These are phyloP conservation scores for Lepidothrix coronata DNA, from an alignment of 2,113 vertebrate species.

Conservation along the genomic window DNA sequence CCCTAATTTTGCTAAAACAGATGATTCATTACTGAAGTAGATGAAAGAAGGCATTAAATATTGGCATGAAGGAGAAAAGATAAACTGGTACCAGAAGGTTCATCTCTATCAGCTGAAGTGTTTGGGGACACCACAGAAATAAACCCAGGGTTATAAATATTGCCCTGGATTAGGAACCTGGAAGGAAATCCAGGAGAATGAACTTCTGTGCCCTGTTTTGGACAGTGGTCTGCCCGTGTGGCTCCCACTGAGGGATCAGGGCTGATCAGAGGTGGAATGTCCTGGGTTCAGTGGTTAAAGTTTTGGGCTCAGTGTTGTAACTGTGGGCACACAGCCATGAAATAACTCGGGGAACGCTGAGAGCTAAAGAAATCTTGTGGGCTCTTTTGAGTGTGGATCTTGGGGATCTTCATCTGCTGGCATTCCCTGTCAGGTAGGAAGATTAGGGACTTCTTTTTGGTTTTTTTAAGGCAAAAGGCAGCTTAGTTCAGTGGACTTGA, in stretches of 20 bases:
- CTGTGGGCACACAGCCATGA: background rate
- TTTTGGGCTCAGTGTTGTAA: background rate
- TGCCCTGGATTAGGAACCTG: background rate
- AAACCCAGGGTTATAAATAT: background rate
- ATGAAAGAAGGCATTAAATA: slow-evolving; percentile 43
- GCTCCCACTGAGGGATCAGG: background rate
- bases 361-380: background rate
- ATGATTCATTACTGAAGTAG: slow-evolving; percentile 29
- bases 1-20: slow-evolving; percentile 22
- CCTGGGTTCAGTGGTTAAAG: background rate
- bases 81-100: slow-evolving; percentile 9
- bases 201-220: background rate
- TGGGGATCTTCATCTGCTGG: background rate
- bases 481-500: background rate
- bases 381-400: background rate
- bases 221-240: background rate
- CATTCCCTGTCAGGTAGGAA: background rate
- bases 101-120: background rate
- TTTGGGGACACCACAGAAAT: slow-evolving; percentile 10
- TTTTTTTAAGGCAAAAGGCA: background rate
- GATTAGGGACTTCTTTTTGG: background rate
- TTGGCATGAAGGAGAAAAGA: slow-evolving; percentile 22
- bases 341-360: background rate
- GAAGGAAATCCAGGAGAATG: background rate
- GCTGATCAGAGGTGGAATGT: background rate